Percentiles rank a stretch among this genome's conserved stretches.
phyloP scores from a whole-genome alignment of 2,888 invertebrate species.

The Campoplex capitator region DNA sequence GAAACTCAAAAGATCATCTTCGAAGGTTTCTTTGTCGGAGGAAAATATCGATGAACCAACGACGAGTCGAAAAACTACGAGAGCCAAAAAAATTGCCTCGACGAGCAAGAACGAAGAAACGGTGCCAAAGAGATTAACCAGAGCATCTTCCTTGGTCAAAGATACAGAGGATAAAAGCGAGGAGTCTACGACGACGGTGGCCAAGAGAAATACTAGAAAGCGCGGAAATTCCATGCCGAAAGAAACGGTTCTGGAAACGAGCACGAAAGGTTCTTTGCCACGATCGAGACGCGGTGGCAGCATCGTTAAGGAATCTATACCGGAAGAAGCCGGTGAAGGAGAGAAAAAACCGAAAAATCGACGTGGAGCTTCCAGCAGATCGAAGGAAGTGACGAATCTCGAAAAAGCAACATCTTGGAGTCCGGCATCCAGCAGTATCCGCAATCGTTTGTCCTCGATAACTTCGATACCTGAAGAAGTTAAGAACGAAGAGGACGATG shows the following conservation, averaged over 20 bases:
- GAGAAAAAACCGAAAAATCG: conserved; percentile 15
- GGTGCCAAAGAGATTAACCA: conserved; percentile 57
- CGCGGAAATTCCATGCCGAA: conserved; percentile 78
- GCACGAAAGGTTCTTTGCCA: conserved; percentile 58
- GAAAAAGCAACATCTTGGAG: conserved; percentile 47
- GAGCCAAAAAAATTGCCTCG: conserved; percentile 54
- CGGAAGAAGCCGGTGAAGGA: conserved; percentile 68
- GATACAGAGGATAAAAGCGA: conserved; percentile 57
- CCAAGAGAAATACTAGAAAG: conserved; percentile 27
- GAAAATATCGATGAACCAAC: conserved; percentile 60
- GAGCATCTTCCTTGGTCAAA: conserved; percentile 65
- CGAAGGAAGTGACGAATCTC: conserved; percentile 12
- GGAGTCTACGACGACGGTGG: neutral
- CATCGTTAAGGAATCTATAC: conserved; percentile 72
- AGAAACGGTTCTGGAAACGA: conserved; percentile 69
- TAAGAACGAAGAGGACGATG: conserved; percentile 64
- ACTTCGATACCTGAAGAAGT: conserved; percentile 79
- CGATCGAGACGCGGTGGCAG: conserved; percentile 68
- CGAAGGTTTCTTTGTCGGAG: conserved; percentile 44
- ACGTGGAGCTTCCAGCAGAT: neutral
- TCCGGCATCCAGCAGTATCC: conserved; percentile 70
- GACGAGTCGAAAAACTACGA: conserved; percentile 44
- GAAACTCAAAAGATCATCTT: conserved; percentile 56
- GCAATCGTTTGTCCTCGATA: conserved; percentile 76
- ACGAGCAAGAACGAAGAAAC: conserved; percentile 49